phyloP scores from a whole-genome alignment of 2,797 vertebrate species.

The Hydrolagus colliei region DNA sequence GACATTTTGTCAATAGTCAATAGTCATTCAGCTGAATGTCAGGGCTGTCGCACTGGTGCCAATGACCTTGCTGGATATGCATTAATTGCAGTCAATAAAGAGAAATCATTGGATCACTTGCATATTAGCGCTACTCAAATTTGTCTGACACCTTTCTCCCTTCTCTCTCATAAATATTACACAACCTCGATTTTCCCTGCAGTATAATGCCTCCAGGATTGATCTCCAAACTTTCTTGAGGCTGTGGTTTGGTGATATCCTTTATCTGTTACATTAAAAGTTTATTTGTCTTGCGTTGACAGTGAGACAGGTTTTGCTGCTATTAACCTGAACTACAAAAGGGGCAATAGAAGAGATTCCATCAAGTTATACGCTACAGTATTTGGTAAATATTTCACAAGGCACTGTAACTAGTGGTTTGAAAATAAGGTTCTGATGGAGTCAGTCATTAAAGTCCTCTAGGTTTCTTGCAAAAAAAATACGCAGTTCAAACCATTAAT shows the following conservation, averaged over 20 bases:
- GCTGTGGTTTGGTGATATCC: background rate
- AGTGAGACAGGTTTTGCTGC: background rate
- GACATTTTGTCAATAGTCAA: conserved; percentile 31
- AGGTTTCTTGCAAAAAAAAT: too few relatives aligned
- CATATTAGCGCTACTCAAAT: background rate
- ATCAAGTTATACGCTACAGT: too few relatives aligned
- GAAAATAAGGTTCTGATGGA: too few relatives aligned
- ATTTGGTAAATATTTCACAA: too few relatives aligned
- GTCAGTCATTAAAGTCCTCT: too few relatives aligned
- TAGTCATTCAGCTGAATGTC: conserved; percentile 17
- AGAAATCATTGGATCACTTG: conserved; percentile 17
- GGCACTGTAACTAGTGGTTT: too few relatives aligned
- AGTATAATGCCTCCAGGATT: background rate
- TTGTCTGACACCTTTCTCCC: background rate
- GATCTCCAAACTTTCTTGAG: background rate
- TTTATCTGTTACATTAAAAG: background rate
- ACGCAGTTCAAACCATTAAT: too few relatives aligned
- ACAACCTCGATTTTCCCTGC: background rate
- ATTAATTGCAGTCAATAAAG: conserved; percentile 25
- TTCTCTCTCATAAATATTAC: background rate
- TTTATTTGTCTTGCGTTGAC: background rate
- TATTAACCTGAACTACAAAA: background rate
- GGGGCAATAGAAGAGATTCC: too few relatives aligned
- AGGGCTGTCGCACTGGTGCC: conserved; percentile 18
- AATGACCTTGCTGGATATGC: conserved; percentile 24